Evolutionary conservation across 2,113 vertebrate genomes (phyloP).

Genomic region (Vulpes ferrilata): DNA sequence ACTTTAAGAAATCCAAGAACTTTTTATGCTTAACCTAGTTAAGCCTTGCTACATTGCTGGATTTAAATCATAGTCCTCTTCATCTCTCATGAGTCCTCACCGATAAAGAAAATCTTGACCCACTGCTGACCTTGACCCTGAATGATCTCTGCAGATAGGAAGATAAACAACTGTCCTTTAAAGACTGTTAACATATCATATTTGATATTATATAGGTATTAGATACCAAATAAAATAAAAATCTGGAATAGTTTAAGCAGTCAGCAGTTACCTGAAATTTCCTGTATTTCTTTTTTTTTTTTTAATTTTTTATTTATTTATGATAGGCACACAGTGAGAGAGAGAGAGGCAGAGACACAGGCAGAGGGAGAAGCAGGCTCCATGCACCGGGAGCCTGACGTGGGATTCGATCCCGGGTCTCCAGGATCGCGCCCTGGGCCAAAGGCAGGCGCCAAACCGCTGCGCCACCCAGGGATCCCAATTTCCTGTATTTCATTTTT

Average conservation of each 20-base stretch:
- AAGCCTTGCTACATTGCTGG: background rate
- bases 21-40: background rate
- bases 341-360: too few relatives aligned
- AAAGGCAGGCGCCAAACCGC: too few relatives aligned
- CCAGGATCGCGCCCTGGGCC: too few relatives aligned
- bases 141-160: background rate
- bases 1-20: background rate
- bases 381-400: too few relatives aligned
- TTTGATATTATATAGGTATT: background rate
- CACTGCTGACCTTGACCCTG: background rate
- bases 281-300: conserved; percentile 36
- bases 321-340: too few relatives aligned
- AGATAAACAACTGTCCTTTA: background rate
- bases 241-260: conserved; percentile 6
- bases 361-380: too few relatives aligned
- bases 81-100: background rate
- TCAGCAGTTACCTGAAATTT: conserved; percentile 19
- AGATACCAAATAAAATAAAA: conserved; percentile 39
- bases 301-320: too few relatives aligned
- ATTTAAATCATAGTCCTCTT: background rate
- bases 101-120: conserved; percentile 20
- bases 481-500: conserved; percentile 48
- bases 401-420: too few relatives aligned
- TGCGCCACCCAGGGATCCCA: too few relatives aligned
- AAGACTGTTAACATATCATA: background rate